Base-by-base conservation (phyloP, 2,888 invertebrate genomes). In the Tigriopus californicus region DNA sequence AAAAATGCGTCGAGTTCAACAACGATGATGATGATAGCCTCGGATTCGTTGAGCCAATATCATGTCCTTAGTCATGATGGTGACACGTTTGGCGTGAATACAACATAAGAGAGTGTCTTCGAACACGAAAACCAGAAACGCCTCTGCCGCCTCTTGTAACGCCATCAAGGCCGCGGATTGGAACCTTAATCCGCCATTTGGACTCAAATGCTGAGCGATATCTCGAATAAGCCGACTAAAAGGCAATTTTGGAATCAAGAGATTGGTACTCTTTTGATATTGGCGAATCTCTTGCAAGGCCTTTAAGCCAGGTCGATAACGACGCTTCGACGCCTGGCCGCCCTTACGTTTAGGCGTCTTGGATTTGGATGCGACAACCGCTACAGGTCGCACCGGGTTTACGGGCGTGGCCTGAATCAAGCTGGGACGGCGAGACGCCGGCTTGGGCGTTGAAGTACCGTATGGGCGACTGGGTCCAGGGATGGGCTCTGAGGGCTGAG, bases 1-100 rank as follows among this genome's bases (percentile, higher is more conserved):
- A 33, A 33, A 33, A 8, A 8, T 3, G 8, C 8, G 3, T 33
- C 33, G 8, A 5, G 4, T 33, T 33, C 33, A 33, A 33, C 3
- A 33, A 8, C 33, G 4, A 33, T 33, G 33, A 33, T 33, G 33
- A 33, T 33, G 33, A 33, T 33, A 8, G 12, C 57, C 57, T 57
- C 57, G 18, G 12, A 57, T 57, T 24, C 57, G 18, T 12, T 46
- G 42, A 18, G 57, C 44, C 8, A 57, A 22, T 8, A 15, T n/a
- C 20, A 57, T 57, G 41, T 57, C 57, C 46, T 57, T 57, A 8
- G 42, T 15, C 57, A 57, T 57, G 6, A 57, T 44, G 12, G 57
- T 57, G 1, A 57, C 57, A 1, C 57, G n/a, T 46, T 20, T 42
- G 6, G 57, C 57, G 22, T 57, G 57, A 18, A 57, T 57, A 57